A percentile compares a stretch with the other conserved stretches of the same genome.
Evolutionary conservation across 2,888 invertebrate species (phyloP).

Genomic region (Heliconius cydno): DNA sequence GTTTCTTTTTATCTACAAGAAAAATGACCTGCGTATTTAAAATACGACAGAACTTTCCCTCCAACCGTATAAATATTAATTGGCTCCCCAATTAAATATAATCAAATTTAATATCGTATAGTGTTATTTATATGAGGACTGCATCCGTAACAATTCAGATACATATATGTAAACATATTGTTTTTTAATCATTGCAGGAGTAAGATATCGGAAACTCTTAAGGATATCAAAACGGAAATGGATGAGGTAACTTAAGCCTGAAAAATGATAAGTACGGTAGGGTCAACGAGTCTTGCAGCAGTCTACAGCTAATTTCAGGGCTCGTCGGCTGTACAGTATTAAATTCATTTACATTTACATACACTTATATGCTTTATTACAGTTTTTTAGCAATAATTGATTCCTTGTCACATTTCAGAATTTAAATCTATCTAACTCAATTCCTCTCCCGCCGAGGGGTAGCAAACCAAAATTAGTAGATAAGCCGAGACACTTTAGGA

Average conservation of each 20-base stretch:
- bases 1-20: too few species aligned
- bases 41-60: too few species aligned
- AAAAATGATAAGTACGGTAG: background rate
- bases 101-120: too few species aligned
- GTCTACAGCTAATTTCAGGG: background rate
- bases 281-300: background rate
- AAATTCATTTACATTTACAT: background rate
- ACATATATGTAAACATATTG: background rate
- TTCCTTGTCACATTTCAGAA: constrained; percentile 55
- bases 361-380: background rate
- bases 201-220: constrained; percentile 6
- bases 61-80: too few species aligned
- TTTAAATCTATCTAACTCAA: constrained; percentile 53
- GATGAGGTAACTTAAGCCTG: background rate
- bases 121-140: too few species aligned
- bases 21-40: too few species aligned
- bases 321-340: constrained; percentile 2
- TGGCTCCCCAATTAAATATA: too few species aligned
- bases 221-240: background rate
- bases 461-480: constrained; percentile 69
- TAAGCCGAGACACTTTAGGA: constrained; percentile 71
- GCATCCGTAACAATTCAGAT: too few species aligned
- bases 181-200: background rate
- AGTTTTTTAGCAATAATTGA: background rate
- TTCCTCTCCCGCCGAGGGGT: constrained; percentile 70